A percentile compares a stretch with the other conserved stretches of the same genome.
Conservation (phyloP, 2,888 invertebrate species). For the Ormyrus pomaceus region DNA sequence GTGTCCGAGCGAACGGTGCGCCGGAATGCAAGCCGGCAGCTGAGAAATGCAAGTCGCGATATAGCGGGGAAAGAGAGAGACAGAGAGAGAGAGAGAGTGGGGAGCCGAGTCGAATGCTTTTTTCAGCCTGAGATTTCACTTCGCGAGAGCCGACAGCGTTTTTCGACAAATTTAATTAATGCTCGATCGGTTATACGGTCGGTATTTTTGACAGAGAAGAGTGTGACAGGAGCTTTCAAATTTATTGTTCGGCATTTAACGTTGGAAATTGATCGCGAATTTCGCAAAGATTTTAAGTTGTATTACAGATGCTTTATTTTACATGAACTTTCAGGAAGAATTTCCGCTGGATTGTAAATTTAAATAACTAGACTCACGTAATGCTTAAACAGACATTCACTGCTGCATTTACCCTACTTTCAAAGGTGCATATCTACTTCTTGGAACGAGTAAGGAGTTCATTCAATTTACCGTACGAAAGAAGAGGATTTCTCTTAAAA, state of each 20-base stretch:
- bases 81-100: neutral
- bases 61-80: too few relatives aligned
- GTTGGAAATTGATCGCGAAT: too few relatives aligned
- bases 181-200: too few relatives aligned
- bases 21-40: constrained; percentile 35
- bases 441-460: constrained; percentile 18
- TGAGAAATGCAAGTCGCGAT: constrained; percentile 32
- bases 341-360: constrained; percentile 11
- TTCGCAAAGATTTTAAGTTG: too few relatives aligned
- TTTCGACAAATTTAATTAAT: too few relatives aligned
- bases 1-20: constrained; percentile 30
- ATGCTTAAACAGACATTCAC: constrained; percentile 30
- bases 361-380: constrained; percentile 23
- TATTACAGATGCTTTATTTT: too few relatives aligned
- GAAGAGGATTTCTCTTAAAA: constrained; percentile 3
- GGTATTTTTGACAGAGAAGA: too few relatives aligned
- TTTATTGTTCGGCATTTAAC: too few relatives aligned
- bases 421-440: constrained; percentile 13
- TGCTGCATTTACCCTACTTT: constrained; percentile 27
- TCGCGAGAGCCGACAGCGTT: neutral
- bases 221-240: too few relatives aligned
- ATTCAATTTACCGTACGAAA: constrained; percentile 18
- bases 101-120: neutral
- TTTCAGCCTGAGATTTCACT: constrained; percentile 15
- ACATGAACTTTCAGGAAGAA: neutral